These are phyloP conservation scores for Agrilus planipennis DNA, from an alignment of 1,140 invertebrate genomes.

Conservation along the genomic window DNA sequence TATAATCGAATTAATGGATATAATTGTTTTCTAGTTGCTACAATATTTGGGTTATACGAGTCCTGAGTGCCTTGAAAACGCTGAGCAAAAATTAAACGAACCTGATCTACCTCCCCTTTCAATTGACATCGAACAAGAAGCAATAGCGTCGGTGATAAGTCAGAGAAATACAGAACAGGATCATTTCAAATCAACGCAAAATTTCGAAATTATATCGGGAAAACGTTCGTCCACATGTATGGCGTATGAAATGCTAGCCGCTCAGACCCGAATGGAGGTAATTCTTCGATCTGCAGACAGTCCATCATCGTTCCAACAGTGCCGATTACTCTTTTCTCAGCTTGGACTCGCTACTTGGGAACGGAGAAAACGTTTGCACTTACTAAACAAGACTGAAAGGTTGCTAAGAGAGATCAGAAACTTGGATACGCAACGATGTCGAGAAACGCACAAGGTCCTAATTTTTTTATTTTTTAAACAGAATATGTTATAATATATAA, in stretches of 20 bases:
- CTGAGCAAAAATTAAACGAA: slow-evolving; percentile 56
- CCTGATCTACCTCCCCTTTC: slow-evolving; percentile 56
- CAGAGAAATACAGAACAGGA: slow-evolving; percentile 69
- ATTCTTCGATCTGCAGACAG: no score
- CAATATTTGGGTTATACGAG: slow-evolving; percentile 86
- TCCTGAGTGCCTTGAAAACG: slow-evolving; percentile 72
- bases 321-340: slow-evolving; percentile 79
- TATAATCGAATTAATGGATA: slow-evolving; percentile 1
- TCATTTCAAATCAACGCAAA: slow-evolving; percentile 22
- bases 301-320: slow-evolving; percentile 72
- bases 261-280: no score
- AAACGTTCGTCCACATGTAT: no score
- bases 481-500: background rate
- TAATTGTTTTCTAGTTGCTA: slow-evolving; percentile 49
- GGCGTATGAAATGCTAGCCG: no score
- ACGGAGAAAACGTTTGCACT: slow-evolving; percentile 68
- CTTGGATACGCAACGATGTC: slow-evolving; percentile 79
- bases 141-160: slow-evolving; percentile 69
- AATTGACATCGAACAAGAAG: slow-evolving; percentile 63
- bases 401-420: slow-evolving; percentile 84
- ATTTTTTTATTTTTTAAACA: background rate
- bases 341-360: slow-evolving; percentile 84
- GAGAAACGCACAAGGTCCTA: slow-evolving; percentile 93
- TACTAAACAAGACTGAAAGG: slow-evolving; percentile 83
- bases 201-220: slow-evolving; percentile 22